Evolutionary conservation across 2,888 invertebrate genomes (phyloP), one percentile per base, ranked within the genome.

Genomic region (Melanostoma mellinum): DNA sequence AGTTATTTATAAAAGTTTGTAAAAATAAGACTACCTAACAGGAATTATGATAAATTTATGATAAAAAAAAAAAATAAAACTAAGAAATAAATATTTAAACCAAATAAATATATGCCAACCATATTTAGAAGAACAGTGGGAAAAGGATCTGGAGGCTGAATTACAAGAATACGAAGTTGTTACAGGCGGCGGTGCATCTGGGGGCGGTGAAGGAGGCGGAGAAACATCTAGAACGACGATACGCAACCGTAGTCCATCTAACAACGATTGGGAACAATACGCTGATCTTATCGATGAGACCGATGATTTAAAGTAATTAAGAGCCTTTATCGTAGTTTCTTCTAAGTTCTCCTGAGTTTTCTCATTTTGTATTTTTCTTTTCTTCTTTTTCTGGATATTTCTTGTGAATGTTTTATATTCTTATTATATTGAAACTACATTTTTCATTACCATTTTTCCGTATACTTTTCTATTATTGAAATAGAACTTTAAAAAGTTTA

Each of bases 111-210:
- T 61, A 85, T 85, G 76, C 38, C 48, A 85, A 85, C 44, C 71
- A 80, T 85, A 74, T 84, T 68, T 92, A 93, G 92, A 95, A 95
- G 97, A 97, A 92, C 97, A 98, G 93, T 98, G 98, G 97, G 98
- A 98, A 93, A 96, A 96, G 90, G 98, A 98, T 92, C 92, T 98
- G 89, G 98, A 98, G 90, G 97, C 97, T 61, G 98, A 98, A 92
- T 93, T 98, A 87, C 97, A 97, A 91, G 98, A 98, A 90, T 98
- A 97, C 92, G 98, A 98, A 92, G 96, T 98, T 87, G 97, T 98
- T 52, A 92, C 92, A 80, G 93, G 93, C 86, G 92, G 92, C 77
- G 91, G 86, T 76, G 86, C 87, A 65, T 81, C 85, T 53, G 81
- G 86, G 36, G 85, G 85, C 50, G 85, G 85, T 67, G 79, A 76